These are phyloP conservation scores for Myopa testacea DNA, from an alignment of 2,888 invertebrate species.

Conservation along the genomic window DNA sequence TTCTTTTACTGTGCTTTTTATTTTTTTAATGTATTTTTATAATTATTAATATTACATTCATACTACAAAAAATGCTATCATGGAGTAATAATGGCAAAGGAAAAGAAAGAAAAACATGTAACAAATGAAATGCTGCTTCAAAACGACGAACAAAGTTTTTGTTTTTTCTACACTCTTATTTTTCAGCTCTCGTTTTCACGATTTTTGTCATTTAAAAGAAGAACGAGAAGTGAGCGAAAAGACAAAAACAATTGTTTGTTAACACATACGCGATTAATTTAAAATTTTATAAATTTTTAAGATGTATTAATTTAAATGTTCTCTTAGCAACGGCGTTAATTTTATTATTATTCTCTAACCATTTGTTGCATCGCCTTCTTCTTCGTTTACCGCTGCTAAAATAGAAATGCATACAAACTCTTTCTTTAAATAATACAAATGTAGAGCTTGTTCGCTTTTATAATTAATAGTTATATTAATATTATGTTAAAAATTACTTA, in stretches of 20 bases:
- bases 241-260: too few relatives aligned
- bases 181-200: too few relatives aligned
- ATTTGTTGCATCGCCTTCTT: not conserved
- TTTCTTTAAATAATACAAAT: conserved; percentile 5
- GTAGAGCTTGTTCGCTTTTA: conserved; percentile 26
- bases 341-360: not conserved
- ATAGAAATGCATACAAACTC: not conserved
- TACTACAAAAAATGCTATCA: conserved; percentile 22
- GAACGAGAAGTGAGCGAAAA: too few relatives aligned
- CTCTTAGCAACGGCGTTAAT: not conserved
- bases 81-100: not conserved
- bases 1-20: not conserved
- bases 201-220: too few relatives aligned
- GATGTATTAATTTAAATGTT: not conserved
- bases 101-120: conserved; percentile 7
- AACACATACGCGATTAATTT: not conserved
- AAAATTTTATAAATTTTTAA: not conserved
- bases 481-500: conserved; percentile 37
- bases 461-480: conserved; percentile 40
- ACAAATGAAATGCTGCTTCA: not conserved
- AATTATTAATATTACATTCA: conserved; percentile 29
- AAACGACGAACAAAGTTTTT: too few relatives aligned
- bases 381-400: not conserved
- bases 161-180: too few relatives aligned
- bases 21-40: conserved; percentile 27